Percentiles rank a stretch among this genome's conserved stretches.
phyloP scores from a whole-genome alignment of 2,113 vertebrate species.

The Tachycineta bicolor region DNA sequence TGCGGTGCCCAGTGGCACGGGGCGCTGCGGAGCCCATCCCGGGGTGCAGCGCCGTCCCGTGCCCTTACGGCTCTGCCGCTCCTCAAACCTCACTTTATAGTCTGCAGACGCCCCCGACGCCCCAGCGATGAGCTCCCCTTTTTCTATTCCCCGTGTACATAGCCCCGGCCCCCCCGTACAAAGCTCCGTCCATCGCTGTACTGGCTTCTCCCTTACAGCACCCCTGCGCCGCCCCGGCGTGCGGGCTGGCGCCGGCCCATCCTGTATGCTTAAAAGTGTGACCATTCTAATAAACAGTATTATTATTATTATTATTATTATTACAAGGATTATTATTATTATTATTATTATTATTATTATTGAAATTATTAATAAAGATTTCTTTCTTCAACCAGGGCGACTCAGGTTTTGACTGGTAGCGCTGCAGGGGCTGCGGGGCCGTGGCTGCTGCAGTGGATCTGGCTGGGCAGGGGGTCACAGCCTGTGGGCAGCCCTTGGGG shows the following conservation, averaged over 20 bases:
- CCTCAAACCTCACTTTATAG: constrained; percentile 74
- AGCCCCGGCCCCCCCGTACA: constrained; percentile 58
- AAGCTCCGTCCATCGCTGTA: constrained; percentile 62
- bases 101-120: constrained; percentile 61
- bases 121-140: constrained; percentile 64
- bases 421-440: rapidly evolving
- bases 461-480: neutral
- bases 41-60: neutral
- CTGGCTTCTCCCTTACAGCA: constrained; percentile 61
- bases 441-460: rapidly evolving
- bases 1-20: rapidly evolving
- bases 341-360: constrained; percentile 63
- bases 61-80: constrained; percentile 26
- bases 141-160: constrained; percentile 79
- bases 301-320: constrained; percentile 63
- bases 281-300: constrained; percentile 74
- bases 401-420: constrained; percentile 43
- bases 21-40: neutral
- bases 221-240: neutral
- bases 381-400: constrained; percentile 80
- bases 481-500: neutral
- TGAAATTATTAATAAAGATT: constrained; percentile 84
- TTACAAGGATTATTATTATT: constrained; percentile 4
- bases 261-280: constrained; percentile 79
- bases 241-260: constrained; percentile 59